A percentile compares a stretch with the other conserved stretches of the same genome.
These are phyloP conservation scores for Pluvialis apricaria DNA, from an alignment of 2,113 vertebrate species.

Conservation along the genomic window DNA sequence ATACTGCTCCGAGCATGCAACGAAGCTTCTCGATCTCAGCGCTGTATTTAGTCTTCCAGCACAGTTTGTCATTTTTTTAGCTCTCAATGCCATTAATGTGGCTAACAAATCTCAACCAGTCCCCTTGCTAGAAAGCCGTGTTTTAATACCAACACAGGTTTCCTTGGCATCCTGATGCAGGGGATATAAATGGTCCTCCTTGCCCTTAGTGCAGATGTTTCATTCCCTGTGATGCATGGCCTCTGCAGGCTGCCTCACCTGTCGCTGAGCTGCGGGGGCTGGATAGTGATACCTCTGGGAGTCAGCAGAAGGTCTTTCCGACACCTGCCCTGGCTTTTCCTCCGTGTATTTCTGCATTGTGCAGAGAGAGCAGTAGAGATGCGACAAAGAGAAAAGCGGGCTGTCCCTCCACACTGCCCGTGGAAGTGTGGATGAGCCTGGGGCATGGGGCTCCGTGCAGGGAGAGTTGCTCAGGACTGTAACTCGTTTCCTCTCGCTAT, in stretches of 20 bases:
- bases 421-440: not conserved
- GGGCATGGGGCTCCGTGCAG: not conserved
- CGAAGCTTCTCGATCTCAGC: not conserved
- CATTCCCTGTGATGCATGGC: slow-evolving; percentile 46
- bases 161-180: not conserved
- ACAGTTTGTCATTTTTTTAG: slow-evolving; percentile 7
- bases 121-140: not conserved
- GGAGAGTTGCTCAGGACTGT: not conserved
- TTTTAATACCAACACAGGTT: slow-evolving; percentile 10
- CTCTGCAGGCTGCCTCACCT: slow-evolving; percentile 62
- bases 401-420: not conserved
- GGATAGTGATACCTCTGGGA: not conserved
- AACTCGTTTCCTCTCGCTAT: not conserved
- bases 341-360: not conserved
- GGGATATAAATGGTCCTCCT: not conserved
- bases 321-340: not conserved
- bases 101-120: slow-evolving; percentile 13
- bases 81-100: not conserved
- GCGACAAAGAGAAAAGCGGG: not conserved
- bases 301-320: not conserved
- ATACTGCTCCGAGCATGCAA: not conserved
- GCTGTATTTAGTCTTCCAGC: slow-evolving; percentile 6
- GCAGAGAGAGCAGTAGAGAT: not conserved
- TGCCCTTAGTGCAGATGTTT: slow-evolving; percentile 46
- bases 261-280: slow-evolving; percentile 32